Base-by-base conservation (phyloP, 92 coral and sea anemone genomes). In the Pocillopora grandis region DNA sequence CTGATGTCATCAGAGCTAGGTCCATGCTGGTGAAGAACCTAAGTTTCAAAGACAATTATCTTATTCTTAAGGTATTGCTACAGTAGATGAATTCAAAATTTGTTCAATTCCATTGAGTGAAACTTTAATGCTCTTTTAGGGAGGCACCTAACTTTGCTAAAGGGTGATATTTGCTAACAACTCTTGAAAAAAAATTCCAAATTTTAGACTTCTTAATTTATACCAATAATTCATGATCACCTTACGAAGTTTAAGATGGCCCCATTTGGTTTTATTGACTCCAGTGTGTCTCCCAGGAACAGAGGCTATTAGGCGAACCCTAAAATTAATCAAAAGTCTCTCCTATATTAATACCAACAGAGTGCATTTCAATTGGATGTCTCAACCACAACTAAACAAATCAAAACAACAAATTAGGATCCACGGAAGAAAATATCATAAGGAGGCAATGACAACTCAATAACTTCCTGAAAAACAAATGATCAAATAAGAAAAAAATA, bases 261-360 rank as follows among this genome's bases (percentile, higher is more conserved):
- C 99, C 99, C 99, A 96, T 84, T 93, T 96, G 76, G 90, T 74
- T 87, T 94, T 96, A 84, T 90, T 88, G 60, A 78, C 74, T 33
- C 98, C 99, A 55, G 87, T 72, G 72, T 96, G 99, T 86, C 98
- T 89, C 35, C 99, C 99, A 57, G 99, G 99, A 52, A 96, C 98
- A 60, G 99, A 96, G 12, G 98, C 99, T 62, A 96, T 77, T 17
- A 96, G 88, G 27, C 88, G 95, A 49, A 94, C 96, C 79, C 98
- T 96, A 42, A 42, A 42, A 42, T 42, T 2, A 42, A 42, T 3
- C 52, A 37, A 6, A 15, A 8, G 18, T 62, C 3, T 21, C 0
- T 31, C 20, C 59, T 12, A 59, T 18, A 27, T 66, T 66, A 11
- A 16, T 20, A 66, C 21, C 37, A 10, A 16, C 21, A 12, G 62